Base-by-base conservation (phyloP, 2,113 vertebrate genomes). In the Craseonycteris thonglongyai region DNA sequence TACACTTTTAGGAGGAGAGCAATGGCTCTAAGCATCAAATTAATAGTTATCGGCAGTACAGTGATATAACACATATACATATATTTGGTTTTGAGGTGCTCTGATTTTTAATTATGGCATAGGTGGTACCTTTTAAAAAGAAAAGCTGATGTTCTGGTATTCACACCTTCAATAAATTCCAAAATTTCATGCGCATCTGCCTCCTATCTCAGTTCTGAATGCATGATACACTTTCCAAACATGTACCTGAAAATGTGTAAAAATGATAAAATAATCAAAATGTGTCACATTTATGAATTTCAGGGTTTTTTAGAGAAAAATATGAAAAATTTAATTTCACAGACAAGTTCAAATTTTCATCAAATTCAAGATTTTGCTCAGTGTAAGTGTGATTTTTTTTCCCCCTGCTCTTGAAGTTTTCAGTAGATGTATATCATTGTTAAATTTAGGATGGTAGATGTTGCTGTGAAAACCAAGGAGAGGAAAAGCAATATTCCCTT, bases 21-120 rank as follows among this genome's bases (percentile, higher is more conserved):
- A 66, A 38, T 92, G 58, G 33, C 3, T 89, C n/a, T 21, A 40
- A 56, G 16, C 7, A 49, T 33, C 42, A 71, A 90, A 61, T 42
- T n/a, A 61, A 85, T 71, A 86, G 47, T 58, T 59, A 84, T 11
- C 59, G 69, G 10, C 38, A 80, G 12, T 65, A 33, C 12, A 76
- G 38, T 90, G 42, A 68, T 45, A 47, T 28, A 63, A 49, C 75
- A 61, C 8, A 59, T 4, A 58, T 5, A 91, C 2, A 35, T 6
- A 1, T 26, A 28, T n/a, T 79, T 56, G 54, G 14, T 69, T 88
- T 76, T 38, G 42, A 76, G 51, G 35, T 90, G 61, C 7, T 42
- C 45, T 94, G 35, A 84, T 83, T 93, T 86, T 93, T 80, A 90
- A 66, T 88, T 61, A 45, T 59, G 45, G 78, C 54, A 68, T 78